phyloP scores from a whole-genome alignment of 2,113 vertebrate genomes.

The Equus przewalskii region DNA sequence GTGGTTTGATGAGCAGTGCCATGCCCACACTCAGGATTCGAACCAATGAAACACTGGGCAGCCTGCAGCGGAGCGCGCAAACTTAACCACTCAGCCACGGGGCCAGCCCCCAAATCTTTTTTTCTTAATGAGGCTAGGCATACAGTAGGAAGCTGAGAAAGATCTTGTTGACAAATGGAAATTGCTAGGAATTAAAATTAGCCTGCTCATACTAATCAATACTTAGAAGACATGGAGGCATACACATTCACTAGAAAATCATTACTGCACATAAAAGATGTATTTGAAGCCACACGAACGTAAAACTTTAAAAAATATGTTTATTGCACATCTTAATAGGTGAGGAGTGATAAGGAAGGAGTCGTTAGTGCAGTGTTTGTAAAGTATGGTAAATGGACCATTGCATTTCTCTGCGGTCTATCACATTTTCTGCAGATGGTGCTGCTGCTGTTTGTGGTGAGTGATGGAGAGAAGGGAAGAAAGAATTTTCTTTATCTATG shows the following conservation, averaged over 20 bases:
- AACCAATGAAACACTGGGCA: no score
- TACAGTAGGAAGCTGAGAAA: slow-evolving; percentile 49
- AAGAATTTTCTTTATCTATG: background rate
- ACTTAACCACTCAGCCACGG: no score
- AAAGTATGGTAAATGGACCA: background rate
- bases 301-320: slow-evolving; percentile 41
- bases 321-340: slow-evolving; percentile 55
- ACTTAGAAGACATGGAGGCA: slow-evolving; percentile 60
- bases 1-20: no score
- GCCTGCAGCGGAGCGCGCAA: no score
- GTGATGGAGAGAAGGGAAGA: background rate
- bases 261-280: slow-evolving; percentile 63
- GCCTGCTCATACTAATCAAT: slow-evolving; percentile 65
- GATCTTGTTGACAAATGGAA: slow-evolving; percentile 66
- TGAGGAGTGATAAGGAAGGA: slow-evolving; percentile 59
- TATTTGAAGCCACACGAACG: slow-evolving; percentile 60
- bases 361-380: background rate
- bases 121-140: background rate
- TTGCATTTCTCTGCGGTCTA: background rate
- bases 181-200: slow-evolving; percentile 73
- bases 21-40: no score
- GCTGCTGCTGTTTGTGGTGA: background rate
- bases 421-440: background rate
- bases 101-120: background rate
- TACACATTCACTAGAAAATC: slow-evolving; percentile 75